phyloP scores from a whole-genome alignment of 2,888 invertebrate genomes.

The Cloeon dipterum region DNA sequence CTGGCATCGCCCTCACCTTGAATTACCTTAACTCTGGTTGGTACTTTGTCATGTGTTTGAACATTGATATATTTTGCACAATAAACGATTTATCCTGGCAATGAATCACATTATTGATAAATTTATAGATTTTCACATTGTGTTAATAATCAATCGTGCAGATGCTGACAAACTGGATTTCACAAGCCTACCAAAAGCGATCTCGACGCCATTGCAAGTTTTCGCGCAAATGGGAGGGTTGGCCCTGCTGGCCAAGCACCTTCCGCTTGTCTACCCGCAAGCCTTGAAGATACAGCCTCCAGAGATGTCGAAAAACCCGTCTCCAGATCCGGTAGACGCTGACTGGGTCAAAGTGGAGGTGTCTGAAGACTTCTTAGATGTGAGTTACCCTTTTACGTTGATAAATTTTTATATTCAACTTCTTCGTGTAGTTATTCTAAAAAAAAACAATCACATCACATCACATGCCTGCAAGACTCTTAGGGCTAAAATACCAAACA shows the following conservation, averaged over 20 bases:
- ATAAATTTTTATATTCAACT: too few relatives aligned
- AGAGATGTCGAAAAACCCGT: conserved; percentile 15
- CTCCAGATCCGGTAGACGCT: conserved; percentile 9
- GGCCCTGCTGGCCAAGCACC: conserved; percentile 64
- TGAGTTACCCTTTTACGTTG: conserved; percentile 13
- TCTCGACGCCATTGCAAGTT: conserved; percentile 42
- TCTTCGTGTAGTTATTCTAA: too few relatives aligned
- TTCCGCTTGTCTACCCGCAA: conserved; percentile 74
- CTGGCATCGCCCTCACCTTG: conserved; percentile 20
- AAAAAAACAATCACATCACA: too few relatives aligned
- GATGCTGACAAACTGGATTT: background rate
- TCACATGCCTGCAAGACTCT: too few relatives aligned
- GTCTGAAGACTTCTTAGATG: conserved; percentile 26
- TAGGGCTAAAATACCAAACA: too few relatives aligned
- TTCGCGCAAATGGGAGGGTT: conserved; percentile 77
- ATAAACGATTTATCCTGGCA: background rate
- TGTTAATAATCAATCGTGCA: background rate
- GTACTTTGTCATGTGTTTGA: too few relatives aligned
- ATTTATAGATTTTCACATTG: background rate
- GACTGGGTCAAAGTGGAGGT: conserved; percentile 42
- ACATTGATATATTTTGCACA: background rate
- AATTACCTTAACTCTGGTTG: conserved; percentile 11
- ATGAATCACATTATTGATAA: background rate
- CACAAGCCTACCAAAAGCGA: conserved; percentile 7
- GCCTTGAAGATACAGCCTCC: conserved; percentile 31